Evolutionary conservation across 2,113 vertebrate species (phyloP).

Genomic region (Willisornis vidua): DNA sequence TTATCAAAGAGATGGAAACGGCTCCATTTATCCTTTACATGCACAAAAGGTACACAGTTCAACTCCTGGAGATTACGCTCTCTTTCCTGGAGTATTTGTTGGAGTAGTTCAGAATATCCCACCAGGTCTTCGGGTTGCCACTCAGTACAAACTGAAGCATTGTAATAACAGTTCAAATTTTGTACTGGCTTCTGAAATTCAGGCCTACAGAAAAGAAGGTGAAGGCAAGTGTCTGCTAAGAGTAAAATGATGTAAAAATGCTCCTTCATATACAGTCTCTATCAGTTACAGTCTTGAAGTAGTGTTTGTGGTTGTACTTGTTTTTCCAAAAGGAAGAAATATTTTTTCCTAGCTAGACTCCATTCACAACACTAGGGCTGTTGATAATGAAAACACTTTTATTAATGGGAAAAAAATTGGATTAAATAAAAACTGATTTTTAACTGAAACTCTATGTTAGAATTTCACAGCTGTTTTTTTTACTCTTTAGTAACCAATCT

Average conservation of each 20-base stretch:
- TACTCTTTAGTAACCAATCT: not conserved
- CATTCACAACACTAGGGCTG: not conserved
- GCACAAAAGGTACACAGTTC: not conserved
- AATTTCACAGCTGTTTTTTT: not conserved
- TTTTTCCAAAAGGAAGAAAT: not conserved
- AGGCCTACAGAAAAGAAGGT: not conserved
- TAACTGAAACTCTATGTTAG: not conserved
- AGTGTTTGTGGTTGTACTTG: not conserved
- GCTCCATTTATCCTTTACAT: not conserved
- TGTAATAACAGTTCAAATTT: not conserved
- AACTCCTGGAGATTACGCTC: not conserved
- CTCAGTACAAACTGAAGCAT: rapidly evolving
- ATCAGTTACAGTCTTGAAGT: not conserved
- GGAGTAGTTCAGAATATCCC: rapidly evolving
- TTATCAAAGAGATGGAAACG: not conserved
- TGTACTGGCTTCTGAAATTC: not conserved
- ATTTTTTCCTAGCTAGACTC: not conserved
- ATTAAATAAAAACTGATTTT: conserved; percentile 1
- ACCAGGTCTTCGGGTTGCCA: rapidly evolving
- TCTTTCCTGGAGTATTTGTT: not conserved
- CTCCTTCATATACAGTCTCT: not conserved
- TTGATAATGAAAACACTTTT: not conserved
- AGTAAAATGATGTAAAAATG: not conserved
- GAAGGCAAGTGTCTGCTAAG: not conserved
- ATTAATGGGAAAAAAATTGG: not conserved